A percentile compares a stretch with the other conserved stretches of the same genome.
phyloP scores from a whole-genome alignment of 23 tunicate genomes.

The Halocynthia aurantium region DNA sequence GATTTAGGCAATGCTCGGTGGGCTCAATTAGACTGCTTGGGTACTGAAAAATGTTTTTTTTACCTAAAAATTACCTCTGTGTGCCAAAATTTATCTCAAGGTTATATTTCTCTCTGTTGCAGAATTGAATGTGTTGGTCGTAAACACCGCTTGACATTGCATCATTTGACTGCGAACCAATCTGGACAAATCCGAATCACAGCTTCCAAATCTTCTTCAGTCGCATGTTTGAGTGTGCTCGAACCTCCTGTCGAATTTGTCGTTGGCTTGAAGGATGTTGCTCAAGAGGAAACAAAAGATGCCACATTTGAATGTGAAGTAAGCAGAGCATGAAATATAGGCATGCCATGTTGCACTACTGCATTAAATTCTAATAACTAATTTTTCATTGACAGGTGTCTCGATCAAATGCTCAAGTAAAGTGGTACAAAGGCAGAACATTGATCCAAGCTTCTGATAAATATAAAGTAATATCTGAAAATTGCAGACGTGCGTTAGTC shows the following conservation, averaged over 20 bases:
- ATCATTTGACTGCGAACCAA: slow-evolving; percentile 14
- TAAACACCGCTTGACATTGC: slow-evolving; percentile 15
- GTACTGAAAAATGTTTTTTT: too few relatives aligned
- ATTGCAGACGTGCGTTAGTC: slow-evolving; percentile 12
- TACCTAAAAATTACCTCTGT: too few relatives aligned
- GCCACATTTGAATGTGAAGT: slow-evolving; percentile 25
- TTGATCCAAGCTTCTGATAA: slow-evolving; percentile 11
- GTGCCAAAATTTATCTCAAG: too few relatives aligned
- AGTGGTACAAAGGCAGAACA: slow-evolving; percentile 28
- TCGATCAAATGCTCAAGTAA: slow-evolving; percentile 23
- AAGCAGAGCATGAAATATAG: background rate
- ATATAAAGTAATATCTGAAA: slow-evolving; percentile 5
- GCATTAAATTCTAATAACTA: too few relatives aligned
- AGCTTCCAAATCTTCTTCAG: slow-evolving; percentile 7
- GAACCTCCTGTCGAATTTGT: slow-evolving; percentile 39
- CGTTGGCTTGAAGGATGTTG: slow-evolving; percentile 12
- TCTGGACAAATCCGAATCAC: slow-evolving; percentile 11
- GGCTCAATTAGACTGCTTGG: too few relatives aligned
- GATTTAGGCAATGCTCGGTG: too few relatives aligned
- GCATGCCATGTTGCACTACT: too few relatives aligned
- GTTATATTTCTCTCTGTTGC: background rate
- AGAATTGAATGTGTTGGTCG: slow-evolving; percentile 26
- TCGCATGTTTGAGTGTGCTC: slow-evolving; percentile 19
- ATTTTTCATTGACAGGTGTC: background rate
- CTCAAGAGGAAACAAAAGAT: slow-evolving; percentile 14